Evolutionary conservation across 2,888 invertebrate genomes (phyloP).

Genomic region (Perithous albicinctus): DNA sequence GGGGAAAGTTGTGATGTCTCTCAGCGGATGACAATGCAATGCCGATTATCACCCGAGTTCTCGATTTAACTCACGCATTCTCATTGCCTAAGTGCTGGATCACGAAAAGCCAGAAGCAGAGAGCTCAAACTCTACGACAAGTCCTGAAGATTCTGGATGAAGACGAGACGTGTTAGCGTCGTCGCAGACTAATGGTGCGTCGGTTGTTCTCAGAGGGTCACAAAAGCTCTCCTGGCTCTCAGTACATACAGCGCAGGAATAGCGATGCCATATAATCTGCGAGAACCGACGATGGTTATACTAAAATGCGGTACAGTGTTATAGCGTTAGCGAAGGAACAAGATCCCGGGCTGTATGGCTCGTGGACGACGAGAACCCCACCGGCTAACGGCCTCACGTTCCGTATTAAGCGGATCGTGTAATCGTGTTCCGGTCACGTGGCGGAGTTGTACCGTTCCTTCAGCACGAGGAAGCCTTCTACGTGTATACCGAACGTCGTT

Average conservation of each 20-base stretch:
- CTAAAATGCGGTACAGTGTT: background rate
- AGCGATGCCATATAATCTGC: constrained; percentile 8
- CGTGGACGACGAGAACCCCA: constrained; percentile 22
- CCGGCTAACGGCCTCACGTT: constrained; percentile 72
- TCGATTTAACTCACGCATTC: constrained; percentile 4
- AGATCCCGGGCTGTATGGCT: background rate
- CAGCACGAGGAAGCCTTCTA: constrained; percentile 26
- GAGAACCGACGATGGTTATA: background rate
- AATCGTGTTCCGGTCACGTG: constrained; percentile 76
- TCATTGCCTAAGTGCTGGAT: background rate
- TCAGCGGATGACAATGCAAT: constrained; percentile 50
- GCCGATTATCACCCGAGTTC: constrained; percentile 61
- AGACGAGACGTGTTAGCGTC: background rate
- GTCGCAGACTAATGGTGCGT: constrained; percentile 2
- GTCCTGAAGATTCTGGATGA: constrained; percentile 19
- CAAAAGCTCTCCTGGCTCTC: background rate
- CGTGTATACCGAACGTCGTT: constrained; percentile 20
- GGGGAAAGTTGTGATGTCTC: constrained; percentile 46
- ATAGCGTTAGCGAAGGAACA: background rate
- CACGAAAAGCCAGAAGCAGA: background rate
- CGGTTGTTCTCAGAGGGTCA: background rate
- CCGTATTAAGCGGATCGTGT: constrained; percentile 74
- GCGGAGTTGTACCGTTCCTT: constrained; percentile 64
- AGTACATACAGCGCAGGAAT: background rate
- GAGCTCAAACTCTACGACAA: constrained; percentile 7